Evolutionary conservation across 2,113 vertebrate species (phyloP), one percentile per base, ranked within the genome.

Genomic region (Chaetodon trifascialis): DNA sequence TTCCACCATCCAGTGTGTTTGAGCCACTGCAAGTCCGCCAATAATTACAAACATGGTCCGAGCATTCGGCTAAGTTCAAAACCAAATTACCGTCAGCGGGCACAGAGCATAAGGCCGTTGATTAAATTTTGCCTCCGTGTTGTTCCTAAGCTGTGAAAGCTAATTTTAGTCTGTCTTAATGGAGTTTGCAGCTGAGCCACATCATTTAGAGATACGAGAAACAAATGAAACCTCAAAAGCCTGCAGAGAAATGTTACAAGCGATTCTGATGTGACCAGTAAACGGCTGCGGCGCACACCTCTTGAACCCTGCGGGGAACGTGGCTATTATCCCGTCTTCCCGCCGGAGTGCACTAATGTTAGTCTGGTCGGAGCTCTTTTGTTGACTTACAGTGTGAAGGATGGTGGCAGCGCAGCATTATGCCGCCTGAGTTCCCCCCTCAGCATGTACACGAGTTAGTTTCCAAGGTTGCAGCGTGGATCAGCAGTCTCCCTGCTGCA

Each of bases 161-260:
- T 85, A 83, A 92, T 93, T 92, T 92, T 58, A 76, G 65, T 79
- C 67, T 68, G 34, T 88, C 80, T 81, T 91, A 91, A 93, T 91
- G 88, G 85, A 83, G 79, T 88, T 80, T 89, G 76, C 89, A 79
- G 89, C 92, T 82, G 90, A 90, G 89, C 60, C 80, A 63, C 73
- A 46, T 88, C 86, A 88, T 90, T 90, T 80, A 67, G 76, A 88
- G 84, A 85, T 82, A 86, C 79, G 64, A 30, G 79, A 88, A 88
- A 86, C 79, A 86, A 83, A 88, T 88, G 85, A 89, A 91, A 92
- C 72, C 7, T 73, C 83, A 74, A 81, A 87, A 82, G 80, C 88
- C 81, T 83, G 83, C 72, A 66, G 89, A 90, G 82, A 88, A 88
- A 89, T 84, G 85, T 88, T 87, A 77, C 70, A 84, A 80, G 77